phyloP scores from a whole-genome alignment of 2,113 vertebrate genomes.

The Motacilla tschutschensis region DNA sequence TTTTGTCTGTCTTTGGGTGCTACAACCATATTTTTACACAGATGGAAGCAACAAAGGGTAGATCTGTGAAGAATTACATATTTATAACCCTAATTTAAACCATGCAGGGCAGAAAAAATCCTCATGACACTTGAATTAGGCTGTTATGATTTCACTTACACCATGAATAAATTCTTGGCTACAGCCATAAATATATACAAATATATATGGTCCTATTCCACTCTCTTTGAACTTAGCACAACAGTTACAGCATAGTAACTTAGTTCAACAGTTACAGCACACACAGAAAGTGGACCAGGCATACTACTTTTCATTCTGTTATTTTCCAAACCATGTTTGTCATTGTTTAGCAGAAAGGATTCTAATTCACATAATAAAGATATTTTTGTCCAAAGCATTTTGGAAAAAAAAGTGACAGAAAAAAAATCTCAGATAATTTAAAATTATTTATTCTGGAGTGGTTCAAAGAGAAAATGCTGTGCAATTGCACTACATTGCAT shows the following conservation, averaged over 20 bases:
- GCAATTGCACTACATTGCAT: not conserved
- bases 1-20: not conserved
- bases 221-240: not conserved
- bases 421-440: not conserved
- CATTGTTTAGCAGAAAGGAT: not conserved
- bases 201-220: fast-evolving
- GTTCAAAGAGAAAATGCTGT: not conserved
- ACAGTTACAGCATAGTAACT: not conserved
- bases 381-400: not conserved
- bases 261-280: not conserved
- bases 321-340: not conserved
- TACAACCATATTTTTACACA: not conserved
- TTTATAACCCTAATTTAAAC: not conserved
- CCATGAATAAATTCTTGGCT: not conserved
- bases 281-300: not conserved
- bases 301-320: not conserved
- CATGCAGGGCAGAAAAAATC: not conserved
- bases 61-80: not conserved
- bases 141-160: not conserved
- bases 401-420: not conserved
- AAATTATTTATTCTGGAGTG: constrained; percentile 6
- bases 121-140: not conserved
- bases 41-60: not conserved
- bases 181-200: not conserved
- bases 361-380: not conserved